Percentiles rank a stretch among this genome's conserved stretches.
Evolutionary conservation across 2,113 vertebrate species (phyloP).

Genomic region (Dascyllus trimaculatus): DNA sequence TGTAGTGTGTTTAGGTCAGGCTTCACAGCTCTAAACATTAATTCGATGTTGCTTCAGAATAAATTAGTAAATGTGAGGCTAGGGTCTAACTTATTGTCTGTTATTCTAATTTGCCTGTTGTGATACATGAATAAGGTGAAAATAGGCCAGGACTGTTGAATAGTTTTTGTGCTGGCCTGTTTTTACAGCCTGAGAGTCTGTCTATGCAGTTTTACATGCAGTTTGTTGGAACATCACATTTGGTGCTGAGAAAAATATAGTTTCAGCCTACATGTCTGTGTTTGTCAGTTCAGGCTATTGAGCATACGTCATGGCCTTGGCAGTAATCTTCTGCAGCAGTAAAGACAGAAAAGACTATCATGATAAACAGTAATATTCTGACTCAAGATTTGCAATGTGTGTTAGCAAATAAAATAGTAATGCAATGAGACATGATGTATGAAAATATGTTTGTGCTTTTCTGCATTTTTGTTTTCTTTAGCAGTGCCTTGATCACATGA

Average conservation of each 20-base stretch:
- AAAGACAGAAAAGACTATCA: constrained; percentile 2
- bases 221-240: constrained; percentile 1
- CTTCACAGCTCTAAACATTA: not conserved
- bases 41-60: not conserved
- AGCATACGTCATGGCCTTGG: not conserved
- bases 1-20: constrained; percentile 7
- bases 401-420: constrained; percentile 61
- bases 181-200: not conserved
- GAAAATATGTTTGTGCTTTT: not conserved
- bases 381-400: constrained; percentile 9
- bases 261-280: not conserved
- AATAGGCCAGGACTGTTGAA: not conserved
- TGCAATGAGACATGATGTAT: constrained; percentile 24
- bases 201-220: not conserved
- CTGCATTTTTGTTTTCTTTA: not conserved
- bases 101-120: constrained; percentile 12
- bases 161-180: not conserved
- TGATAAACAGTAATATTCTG: constrained; percentile 8
- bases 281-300: constrained; percentile 16
- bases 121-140: constrained; percentile 3
- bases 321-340: constrained; percentile 4
- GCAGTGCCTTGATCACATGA: not conserved
- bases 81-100: constrained; percentile 28
- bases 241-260: not conserved
- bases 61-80: constrained; percentile 3